phyloP scores from a whole-genome alignment of 2,113 vertebrate genomes.

The Cyprinus carpio region DNA sequence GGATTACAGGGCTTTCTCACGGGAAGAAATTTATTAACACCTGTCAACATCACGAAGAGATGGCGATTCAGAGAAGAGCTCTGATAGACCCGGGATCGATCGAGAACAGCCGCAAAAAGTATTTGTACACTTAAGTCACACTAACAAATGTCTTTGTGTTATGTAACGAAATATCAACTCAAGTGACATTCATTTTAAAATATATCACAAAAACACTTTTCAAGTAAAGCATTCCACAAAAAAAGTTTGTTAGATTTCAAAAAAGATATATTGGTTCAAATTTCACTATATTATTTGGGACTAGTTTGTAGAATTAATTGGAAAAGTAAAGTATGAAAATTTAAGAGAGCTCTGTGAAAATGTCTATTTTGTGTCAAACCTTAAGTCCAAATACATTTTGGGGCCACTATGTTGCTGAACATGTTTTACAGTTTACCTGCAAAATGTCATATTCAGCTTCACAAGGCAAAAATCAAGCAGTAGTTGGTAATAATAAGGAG shows the following conservation, averaged over 20 bases:
- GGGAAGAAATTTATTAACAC: slow-evolving; percentile 73
- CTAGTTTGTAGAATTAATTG: not conserved
- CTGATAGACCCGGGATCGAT: not conserved
- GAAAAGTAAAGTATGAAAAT: not conserved
- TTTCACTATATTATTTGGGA: not conserved
- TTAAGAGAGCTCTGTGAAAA: not conserved
- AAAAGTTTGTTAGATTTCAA: not conserved
- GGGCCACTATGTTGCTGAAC: not conserved
- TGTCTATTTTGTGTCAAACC: not conserved
- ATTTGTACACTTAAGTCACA: not conserved
- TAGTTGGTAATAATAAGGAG: slow-evolving; percentile 7
- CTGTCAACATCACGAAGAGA: slow-evolving; percentile 70
- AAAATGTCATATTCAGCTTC: not conserved
- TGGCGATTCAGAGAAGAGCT: slow-evolving; percentile 64
- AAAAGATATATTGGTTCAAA: not conserved
- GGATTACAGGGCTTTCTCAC: slow-evolving; percentile 71
- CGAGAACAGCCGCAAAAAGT: not conserved
- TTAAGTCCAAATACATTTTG: not conserved
- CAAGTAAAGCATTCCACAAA: not conserved
- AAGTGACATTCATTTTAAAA: not conserved
- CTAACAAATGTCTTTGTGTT: not conserved
- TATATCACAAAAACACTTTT: not conserved
- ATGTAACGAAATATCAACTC: not conserved
- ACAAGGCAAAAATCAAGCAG: not conserved
- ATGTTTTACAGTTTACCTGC: not conserved